Evolutionary conservation across 2,797 vertebrate genomes (phyloP).

Genomic region (Leptatherina wallacei): DNA sequence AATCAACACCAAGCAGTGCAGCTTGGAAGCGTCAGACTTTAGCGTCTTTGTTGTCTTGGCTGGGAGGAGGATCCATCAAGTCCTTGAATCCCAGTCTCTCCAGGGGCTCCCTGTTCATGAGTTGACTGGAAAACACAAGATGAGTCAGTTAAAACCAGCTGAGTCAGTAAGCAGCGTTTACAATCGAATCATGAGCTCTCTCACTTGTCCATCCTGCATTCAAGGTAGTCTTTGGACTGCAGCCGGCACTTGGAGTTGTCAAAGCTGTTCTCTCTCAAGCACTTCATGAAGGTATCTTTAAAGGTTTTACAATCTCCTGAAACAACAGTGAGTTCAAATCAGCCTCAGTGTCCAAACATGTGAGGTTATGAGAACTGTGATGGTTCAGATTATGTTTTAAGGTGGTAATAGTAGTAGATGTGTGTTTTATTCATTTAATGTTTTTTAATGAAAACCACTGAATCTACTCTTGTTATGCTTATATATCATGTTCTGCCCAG

Average conservation of each 20-base stretch:
- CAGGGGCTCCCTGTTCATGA: constrained; percentile 91
- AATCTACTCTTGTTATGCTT: too few species aligned
- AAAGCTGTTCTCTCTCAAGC: constrained; percentile 83
- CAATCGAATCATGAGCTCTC: constrained; percentile 6
- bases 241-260: constrained; percentile 86
- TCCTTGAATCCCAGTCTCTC: constrained; percentile 92
- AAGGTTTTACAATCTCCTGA: constrained; percentile 90
- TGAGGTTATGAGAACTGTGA: neutral
- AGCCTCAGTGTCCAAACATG: neutral
- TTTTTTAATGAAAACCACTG: too few species aligned
- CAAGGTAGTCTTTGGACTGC: constrained; percentile 88
- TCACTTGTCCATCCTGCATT: constrained; percentile 90
- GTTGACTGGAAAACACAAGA: constrained; percentile 72
- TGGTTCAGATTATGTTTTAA: neutral
- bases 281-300: constrained; percentile 89
- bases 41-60: constrained; percentile 58
- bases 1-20: neutral
- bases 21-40: constrained; percentile 48
- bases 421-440: too few species aligned
- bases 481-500: too few species aligned
- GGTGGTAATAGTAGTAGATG: neutral
- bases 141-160: neutral
- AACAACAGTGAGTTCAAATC: constrained; percentile 30
- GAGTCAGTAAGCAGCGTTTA: neutral
- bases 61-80: constrained; percentile 74